These are phyloP conservation scores for Acropora tenuis DNA, from an alignment of 64 coral and sea anemone species.

Conservation along the genomic window DNA sequence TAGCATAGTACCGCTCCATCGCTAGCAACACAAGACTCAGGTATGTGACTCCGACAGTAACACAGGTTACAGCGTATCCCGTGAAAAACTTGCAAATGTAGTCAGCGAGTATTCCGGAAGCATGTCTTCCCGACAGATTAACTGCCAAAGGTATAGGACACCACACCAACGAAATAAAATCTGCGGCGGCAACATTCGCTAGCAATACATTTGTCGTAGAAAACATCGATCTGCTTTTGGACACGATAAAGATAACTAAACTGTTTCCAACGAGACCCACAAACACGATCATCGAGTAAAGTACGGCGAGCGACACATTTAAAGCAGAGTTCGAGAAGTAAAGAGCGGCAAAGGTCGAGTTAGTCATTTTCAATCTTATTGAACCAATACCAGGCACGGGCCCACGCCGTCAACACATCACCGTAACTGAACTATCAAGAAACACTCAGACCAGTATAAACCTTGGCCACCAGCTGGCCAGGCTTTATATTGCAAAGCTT, in stretches of 20 bases:
- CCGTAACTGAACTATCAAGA: too few species aligned
- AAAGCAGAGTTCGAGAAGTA: not conserved
- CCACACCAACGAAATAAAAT: conserved; percentile 54
- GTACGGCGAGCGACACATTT: not conserved
- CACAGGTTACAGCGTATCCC: conserved; percentile 12
- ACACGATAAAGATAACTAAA: conserved; percentile 61
- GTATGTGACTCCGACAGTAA: conserved; percentile 22
- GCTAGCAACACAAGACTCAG: conserved; percentile 44
- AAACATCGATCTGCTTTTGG: conserved; percentile 49
- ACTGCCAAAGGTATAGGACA: conserved; percentile 28
- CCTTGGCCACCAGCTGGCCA: too few species aligned
- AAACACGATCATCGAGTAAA: conserved; percentile 27
- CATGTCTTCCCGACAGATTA: not conserved
- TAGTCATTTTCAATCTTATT: not conserved
- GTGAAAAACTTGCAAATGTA: conserved; percentile 56
- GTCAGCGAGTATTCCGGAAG: not conserved
- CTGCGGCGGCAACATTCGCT: conserved; percentile 63
- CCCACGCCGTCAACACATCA: too few species aligned
- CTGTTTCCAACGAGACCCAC: conserved; percentile 60
- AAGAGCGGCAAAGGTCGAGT: not conserved
- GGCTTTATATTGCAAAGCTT: too few species aligned
- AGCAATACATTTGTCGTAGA: conserved; percentile 78
- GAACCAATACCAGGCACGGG: not conserved
- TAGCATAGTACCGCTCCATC: conserved; percentile 53
- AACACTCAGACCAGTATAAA: too few species aligned